Conservation (phyloP, 2,797 vertebrate genomes). For the Discoglossus pictus region DNA sequence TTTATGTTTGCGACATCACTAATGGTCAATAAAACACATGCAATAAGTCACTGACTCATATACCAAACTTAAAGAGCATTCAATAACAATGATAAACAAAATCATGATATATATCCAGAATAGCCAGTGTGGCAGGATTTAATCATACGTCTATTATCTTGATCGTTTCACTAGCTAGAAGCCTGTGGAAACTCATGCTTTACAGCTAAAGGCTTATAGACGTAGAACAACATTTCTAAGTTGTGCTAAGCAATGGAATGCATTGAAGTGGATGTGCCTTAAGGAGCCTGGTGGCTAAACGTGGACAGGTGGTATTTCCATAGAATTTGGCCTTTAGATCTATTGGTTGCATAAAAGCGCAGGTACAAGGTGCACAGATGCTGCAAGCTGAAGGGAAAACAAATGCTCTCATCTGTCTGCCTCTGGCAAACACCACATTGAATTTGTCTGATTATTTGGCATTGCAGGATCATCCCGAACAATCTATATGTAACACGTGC, state of each 20-base stretch:
- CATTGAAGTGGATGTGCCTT: no score
- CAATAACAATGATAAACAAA: constrained; percentile 12
- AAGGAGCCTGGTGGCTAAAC: no score
- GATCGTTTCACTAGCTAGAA: neutral
- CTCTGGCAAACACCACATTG: neutral
- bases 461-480: neutral
- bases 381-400: neutral
- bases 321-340: no score
- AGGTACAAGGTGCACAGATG: no score
- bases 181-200: neutral
- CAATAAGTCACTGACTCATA: constrained; percentile 6
- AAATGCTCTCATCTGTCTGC: neutral
- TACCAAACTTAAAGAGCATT: neutral
- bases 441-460: neutral
- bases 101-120: constrained; percentile 14
- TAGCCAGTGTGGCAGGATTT: neutral
- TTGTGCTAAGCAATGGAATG: no score
- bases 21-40: no score
- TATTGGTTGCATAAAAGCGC: no score
- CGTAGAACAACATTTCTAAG: no score
- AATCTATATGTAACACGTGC: neutral
- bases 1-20: no score
- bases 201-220: neutral
- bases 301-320: no score
- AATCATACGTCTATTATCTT: neutral